Evolutionary conservation across 2,888 invertebrate genomes (phyloP), one percentile per base, ranked within the genome.

Genomic region (Allophyes oxyacanthae): DNA sequence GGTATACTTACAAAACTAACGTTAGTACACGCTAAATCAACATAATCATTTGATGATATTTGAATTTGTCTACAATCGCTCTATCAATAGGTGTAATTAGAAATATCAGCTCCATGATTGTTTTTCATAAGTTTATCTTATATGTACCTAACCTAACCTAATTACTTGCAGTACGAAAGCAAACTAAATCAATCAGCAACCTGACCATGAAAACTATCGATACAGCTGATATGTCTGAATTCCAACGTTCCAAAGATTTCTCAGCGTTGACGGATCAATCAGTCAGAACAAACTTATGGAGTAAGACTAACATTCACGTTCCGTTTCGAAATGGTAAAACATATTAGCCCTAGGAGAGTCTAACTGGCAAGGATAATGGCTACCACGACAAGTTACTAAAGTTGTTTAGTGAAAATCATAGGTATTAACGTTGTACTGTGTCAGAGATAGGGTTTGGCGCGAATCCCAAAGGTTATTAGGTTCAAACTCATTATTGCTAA

Each of bases 331-430:
- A 64, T 51, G 13, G 37, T 49, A 33, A 60, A 51, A 64, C 53
- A 48, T 55, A 68, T 64, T 60, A 50, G 50, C 59, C 53, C 7
- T 58, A 54, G 38, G 52, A 57, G 44, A 54, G 36, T 32, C 43
- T 59, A 64, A 64, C 50, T 49, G 43, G 43, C 37, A 49, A 40
- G 38, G 33, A 40, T 70, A 74, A 69, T 62, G 45, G 55, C 62
- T 6, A 20, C 58, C 48, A 59, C 44, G 37, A 56, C 58, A 45
- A 57, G 26, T 59, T 66, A 64, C 54, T 58, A 57, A 7, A 54
- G 57, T 40, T 46, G 37, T 48, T 63, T 61, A 61, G 52, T 60
- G 50, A 55, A 56, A 64, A 73, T 75, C 54, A 64, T 60, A 46
- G 56, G 49, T 56, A 53, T 60, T 59, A 56, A 6, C 43, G 51